Base-by-base conservation (phyloP, 2,113 vertebrate genomes). In the Dipodomys merriami region DNA sequence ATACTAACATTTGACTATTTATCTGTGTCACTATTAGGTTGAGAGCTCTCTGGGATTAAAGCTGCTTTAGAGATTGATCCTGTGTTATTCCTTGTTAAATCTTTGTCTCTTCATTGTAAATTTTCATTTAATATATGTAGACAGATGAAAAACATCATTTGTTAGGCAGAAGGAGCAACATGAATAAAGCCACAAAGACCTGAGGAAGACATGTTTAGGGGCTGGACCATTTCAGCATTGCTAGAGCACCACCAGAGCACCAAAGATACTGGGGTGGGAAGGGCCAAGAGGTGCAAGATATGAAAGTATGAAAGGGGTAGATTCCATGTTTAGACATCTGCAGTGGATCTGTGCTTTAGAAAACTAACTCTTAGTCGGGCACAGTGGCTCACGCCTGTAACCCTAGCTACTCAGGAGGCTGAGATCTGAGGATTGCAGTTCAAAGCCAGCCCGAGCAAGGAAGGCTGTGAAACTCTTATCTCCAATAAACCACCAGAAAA, bases 21-120 rank as follows among this genome's bases (percentile, higher is more conserved):
- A 68, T 81, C 69, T 72, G 2, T 46, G 15, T 74, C 35, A 11
- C 11, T 65, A 39, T 90, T 78, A 62, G 27, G 60, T 64, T 53
- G 19, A 77, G 65, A 87, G 79, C 44, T 88, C 74, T 44, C 60
- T 35, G 33, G 69, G 76, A 72, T n/a, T 73, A 86, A 57, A 78
- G 84, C 16, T 62, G 53, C 53, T 57, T 16, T 4, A 57, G 53
- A 57, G 53, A 57, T 49, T 49, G 49, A 49, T 49, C 67, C 30
- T 68, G n/a, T 8, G 27, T 91, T 86, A 69, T 83, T 90, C 69
- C 23, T 81, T 80, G 35, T 80, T 39, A 53, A 57, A 57, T 57
- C 23, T 64, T 77, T 65, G 25, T 60, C 8, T 89, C 72, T 71
- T 74, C 33, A 69, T 60, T 57, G 49, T 44, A 62, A 83, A 19